Evolutionary conservation across 2,888 invertebrate genomes (phyloP).

Genomic region (Mystacides longicornis): DNA sequence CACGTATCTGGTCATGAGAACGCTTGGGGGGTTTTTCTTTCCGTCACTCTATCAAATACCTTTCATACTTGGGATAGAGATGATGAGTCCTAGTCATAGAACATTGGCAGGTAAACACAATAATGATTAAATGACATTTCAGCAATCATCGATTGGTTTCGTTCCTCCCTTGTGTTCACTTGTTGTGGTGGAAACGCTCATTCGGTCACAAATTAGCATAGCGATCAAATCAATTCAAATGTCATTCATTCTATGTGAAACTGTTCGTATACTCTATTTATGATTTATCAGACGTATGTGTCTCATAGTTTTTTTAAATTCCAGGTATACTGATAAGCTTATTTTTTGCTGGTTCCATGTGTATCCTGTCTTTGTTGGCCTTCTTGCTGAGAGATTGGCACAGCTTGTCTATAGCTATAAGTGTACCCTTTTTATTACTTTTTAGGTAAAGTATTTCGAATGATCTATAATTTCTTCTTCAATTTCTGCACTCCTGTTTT

Average conservation of each 20-base stretch:
- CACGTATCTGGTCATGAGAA: conserved; percentile 51
- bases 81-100: conserved; percentile 57
- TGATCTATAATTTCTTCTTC: background rate
- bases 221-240: no score
- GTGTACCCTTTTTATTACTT: conserved; percentile 52
- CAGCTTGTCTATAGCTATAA: conserved; percentile 53
- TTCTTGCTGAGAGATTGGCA: conserved; percentile 56
- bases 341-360: conserved; percentile 59
- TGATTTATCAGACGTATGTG: background rate
- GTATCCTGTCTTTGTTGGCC: conserved; percentile 53
- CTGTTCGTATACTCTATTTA: background rate
- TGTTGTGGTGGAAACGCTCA: background rate
- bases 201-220: no score
- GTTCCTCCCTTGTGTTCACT: no score
- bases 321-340: conserved; percentile 55
- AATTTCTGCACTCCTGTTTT: background rate
- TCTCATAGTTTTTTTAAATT: conserved; percentile 24
- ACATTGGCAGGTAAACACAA: conserved; percentile 50
- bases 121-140: no score
- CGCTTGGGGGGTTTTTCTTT: conserved; percentile 57
- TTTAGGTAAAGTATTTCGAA: conserved; percentile 40
- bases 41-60: conserved; percentile 62
- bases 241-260: background rate
- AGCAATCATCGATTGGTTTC: no score
- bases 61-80: conserved; percentile 57